Evolutionary conservation across 2,888 invertebrate genomes (phyloP).

Genomic region (Rhimphoctona megacephalus): DNA sequence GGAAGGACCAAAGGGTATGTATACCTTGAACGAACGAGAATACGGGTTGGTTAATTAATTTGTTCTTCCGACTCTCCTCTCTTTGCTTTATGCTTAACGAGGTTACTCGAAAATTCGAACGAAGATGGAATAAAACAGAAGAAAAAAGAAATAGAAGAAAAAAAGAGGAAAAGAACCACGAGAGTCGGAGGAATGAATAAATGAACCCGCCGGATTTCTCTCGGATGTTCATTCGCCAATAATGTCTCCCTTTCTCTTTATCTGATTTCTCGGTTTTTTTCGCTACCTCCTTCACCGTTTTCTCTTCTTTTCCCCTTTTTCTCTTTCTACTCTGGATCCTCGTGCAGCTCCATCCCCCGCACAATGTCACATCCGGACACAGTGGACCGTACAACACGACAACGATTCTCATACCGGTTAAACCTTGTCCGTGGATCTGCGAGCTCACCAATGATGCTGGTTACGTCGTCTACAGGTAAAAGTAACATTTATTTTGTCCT

Average conservation of each 20-base stretch:
- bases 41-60: slow-evolving; percentile 57
- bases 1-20: slow-evolving; percentile 92
- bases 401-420: slow-evolving; percentile 83
- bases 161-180: neutral
- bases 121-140: neutral
- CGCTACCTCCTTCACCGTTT: neutral
- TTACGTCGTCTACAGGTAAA: slow-evolving; percentile 94
- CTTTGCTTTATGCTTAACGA: slow-evolving; percentile 25
- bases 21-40: slow-evolving; percentile 18
- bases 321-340: neutral
- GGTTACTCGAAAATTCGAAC: slow-evolving; percentile 17
- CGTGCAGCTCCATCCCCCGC: slow-evolving; percentile 73
- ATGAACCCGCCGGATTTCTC: slow-evolving; percentile 31
- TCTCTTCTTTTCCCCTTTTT: neutral
- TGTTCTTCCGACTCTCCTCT: slow-evolving; percentile 37
- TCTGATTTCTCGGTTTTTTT: slow-evolving; percentile 24
- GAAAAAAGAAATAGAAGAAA: neutral
- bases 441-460: slow-evolving; percentile 97
- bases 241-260: slow-evolving; percentile 32
- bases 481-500: slow-evolving; percentile 30
- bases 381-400: slow-evolving; percentile 82
- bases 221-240: slow-evolving; percentile 21
- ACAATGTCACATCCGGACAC: slow-evolving; percentile 76
- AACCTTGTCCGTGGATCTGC: slow-evolving; percentile 93
- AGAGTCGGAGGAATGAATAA: slow-evolving; percentile 36